Evolutionary conservation across 2,888 invertebrate species (phyloP).

Genomic region (Coelopa pilipes): DNA sequence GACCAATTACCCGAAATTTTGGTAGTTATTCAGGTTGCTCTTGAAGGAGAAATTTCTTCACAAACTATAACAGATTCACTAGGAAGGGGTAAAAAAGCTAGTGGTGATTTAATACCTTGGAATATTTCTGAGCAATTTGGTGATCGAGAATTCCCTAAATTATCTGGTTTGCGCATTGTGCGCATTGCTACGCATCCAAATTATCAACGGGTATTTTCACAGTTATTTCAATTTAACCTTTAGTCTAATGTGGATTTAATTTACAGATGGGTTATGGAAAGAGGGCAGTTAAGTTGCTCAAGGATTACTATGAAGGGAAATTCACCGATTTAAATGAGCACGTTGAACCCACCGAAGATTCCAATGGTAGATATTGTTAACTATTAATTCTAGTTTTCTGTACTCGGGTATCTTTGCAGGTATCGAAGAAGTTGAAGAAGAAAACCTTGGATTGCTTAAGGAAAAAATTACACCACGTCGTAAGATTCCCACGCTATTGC

Average conservation of each 20-base stretch:
- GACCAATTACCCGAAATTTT: slow-evolving; percentile 88
- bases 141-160: slow-evolving; percentile 90
- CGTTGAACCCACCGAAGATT: slow-evolving; percentile 26
- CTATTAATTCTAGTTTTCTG: neutral
- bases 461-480: slow-evolving; percentile 81
- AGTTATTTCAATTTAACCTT: neutral
- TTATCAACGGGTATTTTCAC: slow-evolving; percentile 80
- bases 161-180: slow-evolving; percentile 91
- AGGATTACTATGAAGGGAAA: slow-evolving; percentile 89
- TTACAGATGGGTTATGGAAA: slow-evolving; percentile 95
- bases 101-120: slow-evolving; percentile 99
- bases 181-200: slow-evolving; percentile 98
- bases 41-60: slow-evolving; percentile 78
- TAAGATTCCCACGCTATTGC: slow-evolving; percentile 87
- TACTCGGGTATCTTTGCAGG: slow-evolving; percentile 57
- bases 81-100: slow-evolving; percentile 87
- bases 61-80: slow-evolving; percentile 80
- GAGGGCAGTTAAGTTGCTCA: slow-evolving; percentile 83
- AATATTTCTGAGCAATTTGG: slow-evolving; percentile 96
- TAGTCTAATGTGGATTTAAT: neutral
- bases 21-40: slow-evolving; percentile 88
- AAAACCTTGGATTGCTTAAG: slow-evolving; percentile 74
- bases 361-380: slow-evolving; percentile 44
- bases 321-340: slow-evolving; percentile 77
- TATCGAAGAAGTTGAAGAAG: slow-evolving; percentile 70